Evolutionary conservation across 2,888 invertebrate genomes (phyloP).

Genomic region (Scaeva pyrastri): DNA sequence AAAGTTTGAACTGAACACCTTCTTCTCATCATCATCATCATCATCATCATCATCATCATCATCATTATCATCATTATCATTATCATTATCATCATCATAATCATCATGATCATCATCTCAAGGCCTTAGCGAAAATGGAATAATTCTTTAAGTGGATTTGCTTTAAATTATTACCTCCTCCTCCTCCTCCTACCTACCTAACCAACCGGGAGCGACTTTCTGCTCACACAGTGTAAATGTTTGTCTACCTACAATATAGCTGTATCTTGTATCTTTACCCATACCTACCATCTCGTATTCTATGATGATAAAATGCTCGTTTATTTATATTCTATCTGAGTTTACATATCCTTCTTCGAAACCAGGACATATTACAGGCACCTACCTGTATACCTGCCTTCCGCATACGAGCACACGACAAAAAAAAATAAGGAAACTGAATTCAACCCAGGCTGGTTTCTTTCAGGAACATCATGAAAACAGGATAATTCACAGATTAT

Average conservation of each 20-base stretch:
- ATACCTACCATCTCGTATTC: too few relatives aligned
- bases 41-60: too few relatives aligned
- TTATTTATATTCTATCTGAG: conserved; percentile 74
- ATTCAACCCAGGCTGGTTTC: conserved; percentile 58
- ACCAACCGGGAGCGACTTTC: not conserved
- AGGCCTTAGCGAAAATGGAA: conserved; percentile 54
- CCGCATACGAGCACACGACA: not conserved
- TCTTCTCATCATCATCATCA: not conserved
- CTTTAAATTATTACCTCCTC: conserved; percentile 71
- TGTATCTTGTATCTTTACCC: conserved; percentile 35
- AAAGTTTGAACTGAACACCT: conserved; percentile 23
- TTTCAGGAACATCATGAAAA: conserved; percentile 71
- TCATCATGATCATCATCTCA: conserved; percentile 18
- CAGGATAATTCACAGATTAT: conserved; percentile 76
- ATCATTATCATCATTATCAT: too few relatives aligned
- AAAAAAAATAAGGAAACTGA: conserved; percentile 22
- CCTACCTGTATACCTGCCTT: not conserved
- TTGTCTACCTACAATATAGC: not conserved
- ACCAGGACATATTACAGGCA: not conserved
- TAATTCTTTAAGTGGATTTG: conserved; percentile 76
- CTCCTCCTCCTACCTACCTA: not conserved
- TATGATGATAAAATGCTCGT: conserved; percentile 59
- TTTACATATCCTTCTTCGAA: conserved; percentile 43
- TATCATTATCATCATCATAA: not conserved
- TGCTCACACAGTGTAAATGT: not conserved